Base-by-base conservation (phyloP, 2,888 invertebrate genomes). In the Liopterus haemorrhoidalis region DNA sequence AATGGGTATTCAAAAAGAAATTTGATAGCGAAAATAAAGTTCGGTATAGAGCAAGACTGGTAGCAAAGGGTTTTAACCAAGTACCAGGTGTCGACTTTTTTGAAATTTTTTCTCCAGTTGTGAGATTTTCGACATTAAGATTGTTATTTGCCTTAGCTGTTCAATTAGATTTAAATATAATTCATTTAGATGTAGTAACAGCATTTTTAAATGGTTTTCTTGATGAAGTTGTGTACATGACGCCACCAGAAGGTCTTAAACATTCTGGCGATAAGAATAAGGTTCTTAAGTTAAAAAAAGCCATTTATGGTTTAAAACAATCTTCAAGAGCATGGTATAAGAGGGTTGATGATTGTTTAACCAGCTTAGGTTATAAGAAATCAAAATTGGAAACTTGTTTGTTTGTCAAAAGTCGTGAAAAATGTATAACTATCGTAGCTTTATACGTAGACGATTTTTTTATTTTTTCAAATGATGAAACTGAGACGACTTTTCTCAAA, bases 1-100 rank as follows among this genome's bases (percentile, higher is more conserved):
- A 59, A 32, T 62, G 58, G 59, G 57, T 60, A 6, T 59, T 53
- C 32, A 57, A 58, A 41, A 50, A 15, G 15, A 61, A 61, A 44
- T n/a, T 5, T 20, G 50, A 58, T 44, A 38, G 42, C 41, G 54
- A 56, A 11, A 44, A 44, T 33, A 43, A 54, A 33, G 45, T 54
- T 14, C 33, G 48, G 5, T 57, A 57, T 42, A 15, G 39, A 21
- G 46, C 49, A 6, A 25, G 49, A 19, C 16, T 49, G 14, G 46
- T 49, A 11, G 46, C 49, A 6, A 46, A 42, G 15, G 46, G 49
- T 11, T 47, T 47, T 37, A 31, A 32, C 2, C 42, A 47, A 22
- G 31, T 24, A 32, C n/a, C 5, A n/a, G 39, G 46, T 2, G 18
- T 49, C 8, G 42, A 49, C 28, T 47, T 25, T 40, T 11, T 27